Conservation (phyloP, 2,113 vertebrate genomes). For the Hiodon alosoides region DNA sequence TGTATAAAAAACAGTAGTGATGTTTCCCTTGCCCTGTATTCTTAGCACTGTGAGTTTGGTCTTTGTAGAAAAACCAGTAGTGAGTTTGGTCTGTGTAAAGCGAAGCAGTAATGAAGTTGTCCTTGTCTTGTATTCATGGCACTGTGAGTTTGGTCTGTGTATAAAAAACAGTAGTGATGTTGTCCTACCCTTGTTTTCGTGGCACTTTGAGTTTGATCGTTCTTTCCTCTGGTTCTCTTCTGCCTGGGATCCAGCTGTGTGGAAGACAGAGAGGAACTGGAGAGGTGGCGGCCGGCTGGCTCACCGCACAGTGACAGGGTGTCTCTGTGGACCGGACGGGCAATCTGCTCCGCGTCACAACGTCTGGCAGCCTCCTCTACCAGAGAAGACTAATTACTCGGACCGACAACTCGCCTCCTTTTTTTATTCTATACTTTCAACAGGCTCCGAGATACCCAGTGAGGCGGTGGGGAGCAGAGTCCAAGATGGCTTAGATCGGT, state of each 20-base stretch:
- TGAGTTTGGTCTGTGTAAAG: too few relatives aligned
- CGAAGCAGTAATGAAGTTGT: too few relatives aligned
- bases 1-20: background rate
- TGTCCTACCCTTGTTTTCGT: background rate
- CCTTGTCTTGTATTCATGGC: too few relatives aligned
- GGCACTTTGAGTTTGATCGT: background rate
- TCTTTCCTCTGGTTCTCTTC: background rate
- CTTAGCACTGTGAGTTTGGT: background rate
- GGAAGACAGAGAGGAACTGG: background rate
- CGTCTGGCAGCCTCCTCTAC: constrained; percentile 31
- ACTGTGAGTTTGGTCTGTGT: background rate
- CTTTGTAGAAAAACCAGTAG: too few relatives aligned
- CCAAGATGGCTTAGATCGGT: constrained; percentile 2
- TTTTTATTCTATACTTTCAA: background rate
- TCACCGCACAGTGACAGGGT: constrained; percentile 32
- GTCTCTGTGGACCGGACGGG: constrained; percentile 35
- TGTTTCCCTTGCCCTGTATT: background rate
- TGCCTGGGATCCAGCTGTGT: constrained; percentile 25
- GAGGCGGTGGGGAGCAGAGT: background rate
- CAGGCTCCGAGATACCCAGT: background rate
- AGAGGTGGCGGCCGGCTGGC: constrained; percentile 11
- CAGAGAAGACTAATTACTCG: constrained; percentile 45
- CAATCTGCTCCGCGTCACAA: constrained; percentile 42
- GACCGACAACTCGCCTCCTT: constrained; percentile 28
- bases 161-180: constrained; percentile 1